A percentile compares a stretch with the other conserved stretches of the same genome.
Conservation (phyloP, 2,113 vertebrate species). For the Mobula birostris region DNA sequence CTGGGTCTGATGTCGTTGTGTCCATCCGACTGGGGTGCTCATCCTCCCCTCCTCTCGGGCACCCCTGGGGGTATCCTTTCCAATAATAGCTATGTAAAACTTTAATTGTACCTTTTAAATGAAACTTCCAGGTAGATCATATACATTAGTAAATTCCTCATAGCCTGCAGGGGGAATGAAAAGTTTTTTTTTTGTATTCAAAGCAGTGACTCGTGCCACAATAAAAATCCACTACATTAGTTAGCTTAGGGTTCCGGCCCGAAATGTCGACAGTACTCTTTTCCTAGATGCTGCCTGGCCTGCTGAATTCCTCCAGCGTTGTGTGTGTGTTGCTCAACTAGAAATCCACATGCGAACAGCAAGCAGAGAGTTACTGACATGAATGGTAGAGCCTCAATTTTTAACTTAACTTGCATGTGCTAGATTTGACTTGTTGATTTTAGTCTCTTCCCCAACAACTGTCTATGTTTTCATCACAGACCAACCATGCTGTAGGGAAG, state of each 20-base stretch:
- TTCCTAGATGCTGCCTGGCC: too few relatives aligned
- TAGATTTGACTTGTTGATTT: neutral
- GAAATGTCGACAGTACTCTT: too few relatives aligned
- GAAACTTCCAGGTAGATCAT: neutral
- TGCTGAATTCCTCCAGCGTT: too few relatives aligned
- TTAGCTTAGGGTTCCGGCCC: neutral
- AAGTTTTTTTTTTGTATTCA: neutral
- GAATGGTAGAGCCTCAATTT: neutral
- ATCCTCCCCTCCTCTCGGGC: too few relatives aligned
- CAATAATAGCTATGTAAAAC: neutral
- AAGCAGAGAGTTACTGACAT: neutral
- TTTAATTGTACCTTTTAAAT: neutral
- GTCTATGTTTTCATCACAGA: neutral
- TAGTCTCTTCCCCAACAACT: neutral
- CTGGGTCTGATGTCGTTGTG: too few relatives aligned
- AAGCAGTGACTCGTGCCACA: neutral
- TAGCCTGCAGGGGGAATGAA: neutral
- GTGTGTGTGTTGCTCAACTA: neutral
- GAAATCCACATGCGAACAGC: neutral
- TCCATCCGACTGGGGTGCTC: too few relatives aligned
- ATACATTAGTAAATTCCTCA: neutral
- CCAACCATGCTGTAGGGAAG: too few relatives aligned
- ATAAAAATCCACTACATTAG: neutral
- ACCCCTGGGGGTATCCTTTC: too few relatives aligned
- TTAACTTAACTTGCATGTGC: neutral